Percentiles rank a stretch among this genome's conserved stretches.
phyloP scores from a whole-genome alignment of 2,888 invertebrate genomes.

The Pyrrhia umbra region DNA sequence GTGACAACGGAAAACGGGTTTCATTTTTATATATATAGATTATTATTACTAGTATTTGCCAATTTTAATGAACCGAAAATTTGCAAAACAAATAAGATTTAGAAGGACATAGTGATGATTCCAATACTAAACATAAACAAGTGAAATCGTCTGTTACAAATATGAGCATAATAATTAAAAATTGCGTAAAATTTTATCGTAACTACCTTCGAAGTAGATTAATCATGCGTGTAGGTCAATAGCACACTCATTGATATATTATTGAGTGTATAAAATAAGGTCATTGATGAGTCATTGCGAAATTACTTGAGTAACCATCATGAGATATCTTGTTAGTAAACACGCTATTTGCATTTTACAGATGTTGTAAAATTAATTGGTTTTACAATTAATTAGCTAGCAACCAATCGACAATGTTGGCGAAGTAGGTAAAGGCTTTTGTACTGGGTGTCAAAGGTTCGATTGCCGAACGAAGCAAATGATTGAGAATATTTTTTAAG shows the following conservation, averaged over 20 bases:
- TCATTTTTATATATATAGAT: too few species aligned
- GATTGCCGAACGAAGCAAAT: neutral
- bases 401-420: neutral
- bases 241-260: conserved; percentile 31
- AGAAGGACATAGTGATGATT: neutral
- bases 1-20: too few species aligned
- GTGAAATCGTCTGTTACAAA: neutral
- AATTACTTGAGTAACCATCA: conserved; percentile 30
- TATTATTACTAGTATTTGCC: too few species aligned
- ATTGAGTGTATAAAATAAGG: conserved; percentile 14
- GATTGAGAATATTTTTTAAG: too few species aligned
- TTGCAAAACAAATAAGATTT: neutral
- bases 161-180: neutral
- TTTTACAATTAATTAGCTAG: neutral
- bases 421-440: neutral
- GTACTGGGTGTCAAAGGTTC: neutral
- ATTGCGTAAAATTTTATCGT: conserved; percentile 25
- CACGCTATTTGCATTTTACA: conserved; percentile 8
- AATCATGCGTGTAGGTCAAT: conserved; percentile 36
- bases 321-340: conserved; percentile 15
- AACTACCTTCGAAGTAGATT: conserved; percentile 28
- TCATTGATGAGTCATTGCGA: conserved; percentile 27
- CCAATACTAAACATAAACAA: neutral
- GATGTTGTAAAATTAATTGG: conserved; percentile 5
- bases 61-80: too few species aligned